These are phyloP conservation scores for Himantopus leucocephalus DNA, from an alignment of 2,113 vertebrate species.

Conservation along the genomic window DNA sequence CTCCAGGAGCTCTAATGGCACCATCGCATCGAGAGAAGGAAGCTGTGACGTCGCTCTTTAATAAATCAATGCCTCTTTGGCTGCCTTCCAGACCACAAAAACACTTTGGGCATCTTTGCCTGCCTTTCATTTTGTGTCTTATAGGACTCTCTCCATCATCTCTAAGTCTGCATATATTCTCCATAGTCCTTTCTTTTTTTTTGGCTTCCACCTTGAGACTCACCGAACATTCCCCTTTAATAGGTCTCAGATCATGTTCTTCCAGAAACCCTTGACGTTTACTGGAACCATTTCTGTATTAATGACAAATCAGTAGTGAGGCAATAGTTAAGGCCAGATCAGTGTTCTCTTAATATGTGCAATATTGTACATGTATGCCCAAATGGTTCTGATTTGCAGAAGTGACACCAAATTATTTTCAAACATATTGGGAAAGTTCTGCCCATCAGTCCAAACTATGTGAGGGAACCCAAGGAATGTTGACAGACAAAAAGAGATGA, in stretches of 20 bases:
- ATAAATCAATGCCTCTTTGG: slow-evolving; percentile 56
- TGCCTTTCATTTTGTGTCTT: slow-evolving; percentile 35
- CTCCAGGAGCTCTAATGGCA: slow-evolving; percentile 43
- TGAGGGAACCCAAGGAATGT: neutral
- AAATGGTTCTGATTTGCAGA: neutral
- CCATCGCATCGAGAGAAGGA: neutral
- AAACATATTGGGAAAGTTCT: neutral
- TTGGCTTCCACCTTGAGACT: neutral
- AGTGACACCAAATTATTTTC: neutral
- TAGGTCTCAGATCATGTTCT: neutral
- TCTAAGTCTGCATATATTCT: slow-evolving; percentile 28
- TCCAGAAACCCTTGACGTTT: neutral
- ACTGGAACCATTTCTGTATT: neutral
- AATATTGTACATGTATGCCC: neutral
- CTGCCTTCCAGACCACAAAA: slow-evolving; percentile 58
- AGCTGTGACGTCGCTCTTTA: neutral
- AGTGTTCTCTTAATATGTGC: neutral
- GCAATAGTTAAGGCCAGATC: neutral
- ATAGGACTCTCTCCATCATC: slow-evolving; percentile 31
- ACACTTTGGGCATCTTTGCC: slow-evolving; percentile 13
- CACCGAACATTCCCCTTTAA: neutral
- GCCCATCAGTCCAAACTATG: neutral
- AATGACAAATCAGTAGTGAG: neutral
- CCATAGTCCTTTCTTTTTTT: neutral
- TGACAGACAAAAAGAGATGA: neutral